Evolutionary conservation across 2,888 invertebrate species (phyloP).

Genomic region (Drosophila percnosoma): DNA sequence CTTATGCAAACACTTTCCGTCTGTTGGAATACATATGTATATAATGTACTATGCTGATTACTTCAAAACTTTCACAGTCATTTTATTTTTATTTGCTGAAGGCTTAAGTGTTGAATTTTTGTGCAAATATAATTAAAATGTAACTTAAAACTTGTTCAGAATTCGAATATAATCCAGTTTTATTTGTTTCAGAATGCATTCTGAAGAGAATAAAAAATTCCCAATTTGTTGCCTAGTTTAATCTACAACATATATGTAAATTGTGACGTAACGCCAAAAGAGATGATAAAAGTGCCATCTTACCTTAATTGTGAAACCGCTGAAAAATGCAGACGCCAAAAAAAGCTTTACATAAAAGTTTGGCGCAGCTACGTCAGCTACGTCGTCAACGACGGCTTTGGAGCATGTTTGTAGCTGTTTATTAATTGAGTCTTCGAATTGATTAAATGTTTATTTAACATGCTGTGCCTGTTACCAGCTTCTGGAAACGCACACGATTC

Average conservation of each 20-base stretch:
- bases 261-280: slow-evolving; percentile 4
- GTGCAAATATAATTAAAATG: background rate
- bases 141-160: background rate
- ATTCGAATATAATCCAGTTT: background rate
- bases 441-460: slow-evolving; percentile 66
- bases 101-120: background rate
- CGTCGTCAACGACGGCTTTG: slow-evolving; percentile 13
- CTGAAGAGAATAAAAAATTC: too few relatives aligned
- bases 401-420: slow-evolving; percentile 19
- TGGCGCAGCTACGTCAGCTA: slow-evolving; percentile 5
- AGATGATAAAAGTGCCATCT: background rate
- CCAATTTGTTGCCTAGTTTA: too few relatives aligned
- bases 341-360: slow-evolving; percentile 18
- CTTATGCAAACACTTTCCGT: background rate
- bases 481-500: slow-evolving; percentile 12
- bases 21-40: background rate
- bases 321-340: slow-evolving; percentile 4
- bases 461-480: slow-evolving; percentile 50
- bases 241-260: background rate
- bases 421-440: slow-evolving; percentile 59
- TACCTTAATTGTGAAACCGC: slow-evolving; percentile 6
- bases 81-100: background rate
- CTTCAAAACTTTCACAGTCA: background rate
- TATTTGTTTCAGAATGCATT: background rate
- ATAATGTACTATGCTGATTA: background rate